These are phyloP conservation scores for Lucilia cuprina DNA, from an alignment of 1,140 invertebrate species.

Conservation along the genomic window DNA sequence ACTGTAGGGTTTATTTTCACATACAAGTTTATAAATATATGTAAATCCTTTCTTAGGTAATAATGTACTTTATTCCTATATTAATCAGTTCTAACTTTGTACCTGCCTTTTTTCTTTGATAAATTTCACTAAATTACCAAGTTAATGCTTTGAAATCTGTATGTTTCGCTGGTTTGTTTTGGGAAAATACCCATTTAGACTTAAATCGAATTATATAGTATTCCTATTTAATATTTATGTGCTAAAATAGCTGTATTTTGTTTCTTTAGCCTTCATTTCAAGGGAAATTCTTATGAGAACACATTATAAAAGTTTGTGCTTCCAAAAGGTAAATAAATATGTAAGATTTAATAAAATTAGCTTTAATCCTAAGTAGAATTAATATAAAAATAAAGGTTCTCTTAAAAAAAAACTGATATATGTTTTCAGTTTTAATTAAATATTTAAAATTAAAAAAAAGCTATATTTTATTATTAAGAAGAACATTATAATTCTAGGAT, in stretches of 20 bases:
- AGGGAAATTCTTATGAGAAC: background rate
- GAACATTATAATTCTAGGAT: too few relatives aligned
- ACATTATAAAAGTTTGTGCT: background rate
- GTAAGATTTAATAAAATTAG: background rate
- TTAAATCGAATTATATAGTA: slow-evolving; percentile 19
- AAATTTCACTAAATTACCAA: slow-evolving; percentile 3
- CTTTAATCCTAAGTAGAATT: background rate
- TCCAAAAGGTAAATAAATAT: background rate
- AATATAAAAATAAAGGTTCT: too few relatives aligned
- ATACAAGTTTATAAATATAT: too few relatives aligned
- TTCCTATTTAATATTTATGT: slow-evolving; percentile 26
- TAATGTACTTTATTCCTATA: too few relatives aligned
- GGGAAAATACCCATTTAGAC: background rate
- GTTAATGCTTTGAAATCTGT: slow-evolving; percentile 1
- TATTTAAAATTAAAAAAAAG: too few relatives aligned
- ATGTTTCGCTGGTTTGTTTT: background rate
- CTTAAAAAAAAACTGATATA: too few relatives aligned
- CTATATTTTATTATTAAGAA: too few relatives aligned
- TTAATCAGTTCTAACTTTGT: background rate
- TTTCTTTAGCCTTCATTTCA: background rate
- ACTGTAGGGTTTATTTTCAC: too few relatives aligned
- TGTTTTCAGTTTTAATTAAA: too few relatives aligned
- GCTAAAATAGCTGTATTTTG: background rate
- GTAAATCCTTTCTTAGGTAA: too few relatives aligned
- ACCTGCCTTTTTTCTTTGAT: slow-evolving; percentile 21